Evolutionary conservation across 1,140 invertebrate genomes (phyloP), one percentile per base, ranked within the genome.

Genomic region (Aricia agestis): DNA sequence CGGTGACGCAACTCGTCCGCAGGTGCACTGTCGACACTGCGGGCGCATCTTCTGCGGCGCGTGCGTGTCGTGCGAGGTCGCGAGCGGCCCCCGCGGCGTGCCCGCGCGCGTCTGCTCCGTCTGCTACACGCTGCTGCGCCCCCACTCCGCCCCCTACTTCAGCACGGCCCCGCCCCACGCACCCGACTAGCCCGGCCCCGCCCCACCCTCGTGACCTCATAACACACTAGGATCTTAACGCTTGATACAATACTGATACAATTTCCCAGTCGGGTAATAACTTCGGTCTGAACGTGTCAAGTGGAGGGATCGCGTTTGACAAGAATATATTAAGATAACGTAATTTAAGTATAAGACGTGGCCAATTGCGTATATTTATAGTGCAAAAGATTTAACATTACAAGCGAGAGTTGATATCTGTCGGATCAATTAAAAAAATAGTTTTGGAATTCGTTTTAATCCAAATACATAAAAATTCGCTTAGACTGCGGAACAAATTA

Each of bases 91-190:
- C 70, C 96, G 97, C 78, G 93, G 95, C 76, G 93, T 96, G 79
- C 94, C 95, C 66, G 96, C 97, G 65, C 95, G 95, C 90, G 98
- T 99, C 70, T 99, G 98, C 94, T 95, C 97, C 92, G 97, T 99
- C 69, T 99, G 98, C 93, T 97, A 99, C 93, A 99, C 98, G 41
- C 94, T 99, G 77, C 95, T 99, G 80, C 98, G 97, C 79, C 96
- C 96, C 82, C 95, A 98, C 91, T 96, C 97, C 61, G 97, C 98
- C 77, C 98, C 98, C 59, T 99, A 98, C 93, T 99, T 99, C 92
- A 98, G 97, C 92, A 96, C 95, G 71, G 96, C 97, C 85, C 95
- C 96, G 76, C 80, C 96, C 63, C 94, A 95, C 84, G 94, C 94
- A 74, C 95, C 95, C 67, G 93, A 94, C 79, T 86, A 75, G 72